phyloP scores from a whole-genome alignment of 2,888 invertebrate genomes.

The Meganola albula region DNA sequence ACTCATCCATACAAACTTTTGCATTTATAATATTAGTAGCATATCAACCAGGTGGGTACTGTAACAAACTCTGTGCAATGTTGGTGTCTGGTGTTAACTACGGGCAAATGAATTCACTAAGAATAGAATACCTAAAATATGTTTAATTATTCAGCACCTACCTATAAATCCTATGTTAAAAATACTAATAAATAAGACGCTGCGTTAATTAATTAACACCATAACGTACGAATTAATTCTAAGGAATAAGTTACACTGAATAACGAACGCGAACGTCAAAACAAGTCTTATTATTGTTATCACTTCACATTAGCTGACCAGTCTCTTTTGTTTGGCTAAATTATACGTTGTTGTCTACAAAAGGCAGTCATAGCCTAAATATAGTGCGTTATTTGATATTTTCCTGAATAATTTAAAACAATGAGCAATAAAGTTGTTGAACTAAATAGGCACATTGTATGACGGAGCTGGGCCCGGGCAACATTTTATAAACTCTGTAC shows the following conservation, averaged over 20 bases:
- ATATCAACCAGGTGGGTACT: no score
- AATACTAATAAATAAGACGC: no score
- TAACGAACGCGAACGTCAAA: slow-evolving; percentile 26
- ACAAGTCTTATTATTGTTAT: slow-evolving; percentile 38
- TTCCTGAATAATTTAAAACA: slow-evolving; percentile 14
- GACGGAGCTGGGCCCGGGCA: slow-evolving; percentile 6
- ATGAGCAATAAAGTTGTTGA: slow-evolving; percentile 8
- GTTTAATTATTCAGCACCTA: no score
- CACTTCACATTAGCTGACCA: slow-evolving; percentile 37
- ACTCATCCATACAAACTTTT: no score
- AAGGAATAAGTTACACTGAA: slow-evolving; percentile 22
- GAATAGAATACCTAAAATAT: no score
- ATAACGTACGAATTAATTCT: slow-evolving; percentile 15
- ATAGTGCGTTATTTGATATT: slow-evolving; percentile 17
- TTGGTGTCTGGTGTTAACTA: no score
- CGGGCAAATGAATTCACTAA: no score
- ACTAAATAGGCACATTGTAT: not conserved
- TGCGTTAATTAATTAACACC: no score
- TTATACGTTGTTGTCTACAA: slow-evolving; percentile 40
- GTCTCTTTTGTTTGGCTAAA: slow-evolving; percentile 45
- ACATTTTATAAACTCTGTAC: slow-evolving; percentile 14
- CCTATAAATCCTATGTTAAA: no score
- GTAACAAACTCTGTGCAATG: no score
- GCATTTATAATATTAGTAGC: no score
- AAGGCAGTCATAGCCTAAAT: slow-evolving; percentile 30